Conservation (phyloP, 1,140 invertebrate species). For the Lordiphosa collinella region DNA sequence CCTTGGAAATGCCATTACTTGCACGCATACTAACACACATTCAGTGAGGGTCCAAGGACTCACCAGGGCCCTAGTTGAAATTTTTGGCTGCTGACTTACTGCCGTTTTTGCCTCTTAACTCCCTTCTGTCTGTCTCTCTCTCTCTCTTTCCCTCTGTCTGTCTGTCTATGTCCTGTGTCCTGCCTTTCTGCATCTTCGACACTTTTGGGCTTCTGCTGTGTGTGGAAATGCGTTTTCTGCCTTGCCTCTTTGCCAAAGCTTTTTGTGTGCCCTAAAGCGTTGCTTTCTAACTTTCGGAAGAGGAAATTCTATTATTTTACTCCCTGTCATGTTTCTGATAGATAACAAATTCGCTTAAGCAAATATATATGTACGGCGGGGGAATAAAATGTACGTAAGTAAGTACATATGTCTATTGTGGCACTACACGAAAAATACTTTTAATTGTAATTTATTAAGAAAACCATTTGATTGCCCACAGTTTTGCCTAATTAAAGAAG, state of each 20-base stretch:
- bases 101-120: background rate
- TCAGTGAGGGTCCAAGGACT: background rate
- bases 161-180: conserved; percentile 4
- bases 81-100: conserved; percentile 7
- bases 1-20: conserved; percentile 9
- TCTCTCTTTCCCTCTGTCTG: background rate
- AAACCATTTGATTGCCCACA: too few relatives aligned
- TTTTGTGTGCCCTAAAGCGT: conserved; percentile 1
- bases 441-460: too few relatives aligned
- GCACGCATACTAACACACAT: background rate
- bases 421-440: too few relatives aligned
- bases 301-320: conserved; percentile 13
- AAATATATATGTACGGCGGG: conserved; percentile 3
- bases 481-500: too few relatives aligned
- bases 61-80: background rate
- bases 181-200: conserved; percentile 12
- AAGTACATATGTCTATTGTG: background rate
- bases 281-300: conserved; percentile 9
- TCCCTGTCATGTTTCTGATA: conserved; percentile 9
- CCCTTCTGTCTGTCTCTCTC: background rate
- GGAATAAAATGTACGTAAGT: background rate
- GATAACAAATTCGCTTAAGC: conserved; percentile 12
- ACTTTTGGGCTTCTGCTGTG: conserved; percentile 1
- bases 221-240: conserved; percentile 5
- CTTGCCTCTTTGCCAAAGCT: conserved; percentile 8